Conservation (phyloP, 2,888 invertebrate genomes). For the Mystacides longicornis region DNA sequence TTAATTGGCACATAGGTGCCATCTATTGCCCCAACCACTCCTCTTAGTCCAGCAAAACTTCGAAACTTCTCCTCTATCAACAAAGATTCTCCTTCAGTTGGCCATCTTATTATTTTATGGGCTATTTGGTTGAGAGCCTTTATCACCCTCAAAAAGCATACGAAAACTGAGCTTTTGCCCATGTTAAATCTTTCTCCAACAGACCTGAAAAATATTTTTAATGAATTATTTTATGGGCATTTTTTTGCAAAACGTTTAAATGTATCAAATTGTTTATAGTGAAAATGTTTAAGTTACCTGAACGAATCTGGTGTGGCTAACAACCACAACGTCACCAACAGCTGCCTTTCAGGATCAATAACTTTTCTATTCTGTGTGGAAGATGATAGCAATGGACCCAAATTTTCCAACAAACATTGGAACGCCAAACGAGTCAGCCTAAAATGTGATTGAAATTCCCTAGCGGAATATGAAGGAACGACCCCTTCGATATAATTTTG, state of each 20-base stretch:
- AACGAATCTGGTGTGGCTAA: too few species aligned
- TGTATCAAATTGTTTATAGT: too few species aligned
- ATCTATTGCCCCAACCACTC: background rate
- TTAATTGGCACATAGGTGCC: background rate
- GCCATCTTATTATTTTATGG: background rate
- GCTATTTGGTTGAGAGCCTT: background rate
- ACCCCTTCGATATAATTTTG: background rate
- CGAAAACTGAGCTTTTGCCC: background rate
- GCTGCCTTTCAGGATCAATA: background rate
- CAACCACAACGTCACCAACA: background rate
- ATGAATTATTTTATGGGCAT: too few species aligned
- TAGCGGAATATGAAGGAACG: background rate
- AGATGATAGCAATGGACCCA: background rate
- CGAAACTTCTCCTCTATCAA: background rate
- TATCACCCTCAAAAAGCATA: background rate
- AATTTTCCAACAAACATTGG: background rate
- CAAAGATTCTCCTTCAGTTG: background rate
- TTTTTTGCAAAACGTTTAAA: too few species aligned
- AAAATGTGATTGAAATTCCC: background rate
- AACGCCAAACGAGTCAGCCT: background rate
- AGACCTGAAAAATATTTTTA: background rate
- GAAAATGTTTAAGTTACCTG: too few species aligned
- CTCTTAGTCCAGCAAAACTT: background rate
- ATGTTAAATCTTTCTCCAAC: background rate
- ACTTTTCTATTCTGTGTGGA: background rate